These are phyloP conservation scores for Botrylloides violaceus DNA, from an alignment of 23 tunicate genomes.

Conservation along the genomic window DNA sequence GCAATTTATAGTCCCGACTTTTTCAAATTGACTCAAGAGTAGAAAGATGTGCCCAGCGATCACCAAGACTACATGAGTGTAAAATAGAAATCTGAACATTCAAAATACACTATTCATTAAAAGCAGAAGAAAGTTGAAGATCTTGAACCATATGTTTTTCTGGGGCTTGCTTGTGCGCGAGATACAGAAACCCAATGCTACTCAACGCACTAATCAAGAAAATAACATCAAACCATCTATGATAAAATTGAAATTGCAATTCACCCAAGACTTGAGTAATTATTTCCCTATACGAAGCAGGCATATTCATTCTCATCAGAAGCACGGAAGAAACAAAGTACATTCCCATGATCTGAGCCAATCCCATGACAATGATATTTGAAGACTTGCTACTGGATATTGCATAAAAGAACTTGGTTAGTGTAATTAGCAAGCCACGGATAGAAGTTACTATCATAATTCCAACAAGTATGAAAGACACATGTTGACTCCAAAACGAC, in stretches of 20 bases:
- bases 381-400: conserved; percentile 95
- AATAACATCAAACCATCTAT: conserved; percentile 97
- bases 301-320: conserved; percentile 98
- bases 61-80: no score
- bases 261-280: conserved; percentile 93
- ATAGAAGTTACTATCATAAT: conserved; percentile 95
- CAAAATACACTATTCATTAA: conserved; percentile 38
- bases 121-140: conserved; percentile 45
- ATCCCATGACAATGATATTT: conserved; percentile 87
- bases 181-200: conserved; percentile 84
- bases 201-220: conserved; percentile 89
- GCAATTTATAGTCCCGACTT: no score
- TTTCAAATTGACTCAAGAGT: no score
- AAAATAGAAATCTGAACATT: no score
- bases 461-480: conserved; percentile 90
- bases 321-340: conserved; percentile 94
- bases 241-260: conserved; percentile 93
- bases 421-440: conserved; percentile 78
- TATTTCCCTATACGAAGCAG: conserved; percentile 79
- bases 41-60: no score
- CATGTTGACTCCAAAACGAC: conserved; percentile 79
- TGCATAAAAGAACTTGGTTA: conserved; percentile 97
- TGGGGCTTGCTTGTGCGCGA: conserved; percentile 99
- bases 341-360: conserved; percentile 99
- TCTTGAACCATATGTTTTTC: conserved; percentile 90